A percentile compares a stretch with the other conserved stretches of the same genome.
Conservation (phyloP, 2,797 vertebrate genomes). For the Paramormyrops hopkinsi region DNA sequence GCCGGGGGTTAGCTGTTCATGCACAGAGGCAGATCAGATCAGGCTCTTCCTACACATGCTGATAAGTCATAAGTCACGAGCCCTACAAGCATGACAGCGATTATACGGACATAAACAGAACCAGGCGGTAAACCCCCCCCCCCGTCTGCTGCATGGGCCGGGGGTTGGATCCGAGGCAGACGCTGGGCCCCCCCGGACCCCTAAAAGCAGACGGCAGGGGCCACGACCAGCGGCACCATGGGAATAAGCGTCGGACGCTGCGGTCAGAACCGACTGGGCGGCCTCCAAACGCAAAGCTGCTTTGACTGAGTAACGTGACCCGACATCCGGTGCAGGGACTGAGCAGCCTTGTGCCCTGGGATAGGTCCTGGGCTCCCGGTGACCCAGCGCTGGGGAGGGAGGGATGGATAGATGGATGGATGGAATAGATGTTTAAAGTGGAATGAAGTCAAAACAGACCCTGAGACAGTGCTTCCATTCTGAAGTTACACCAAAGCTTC, state of each 20-base stretch:
- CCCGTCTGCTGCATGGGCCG: not conserved
- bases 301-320: not conserved
- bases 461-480: not conserved
- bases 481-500: not conserved
- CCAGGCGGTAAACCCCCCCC: not conserved
- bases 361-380: not conserved
- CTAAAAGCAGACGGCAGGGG: not conserved
- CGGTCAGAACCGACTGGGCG: not conserved
- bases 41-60: not conserved
- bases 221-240: not conserved
- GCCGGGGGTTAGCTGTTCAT: constrained; percentile 40
- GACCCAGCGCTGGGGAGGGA: not conserved
- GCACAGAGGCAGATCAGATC: not conserved
- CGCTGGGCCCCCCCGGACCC: not conserved
- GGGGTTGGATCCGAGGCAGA: not conserved
- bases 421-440: not conserved
- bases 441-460: not conserved
- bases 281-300: not conserved
- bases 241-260: not conserved
- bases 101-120: not conserved
- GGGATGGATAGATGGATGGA: not conserved
- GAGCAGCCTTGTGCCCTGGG: not conserved
- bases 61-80: not conserved
- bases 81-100: not conserved
- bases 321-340: not conserved